Evolutionary conservation across 2,888 invertebrate species (phyloP), one percentile per base, ranked within the genome.

Genomic region (Margaritifera margaritifera): DNA sequence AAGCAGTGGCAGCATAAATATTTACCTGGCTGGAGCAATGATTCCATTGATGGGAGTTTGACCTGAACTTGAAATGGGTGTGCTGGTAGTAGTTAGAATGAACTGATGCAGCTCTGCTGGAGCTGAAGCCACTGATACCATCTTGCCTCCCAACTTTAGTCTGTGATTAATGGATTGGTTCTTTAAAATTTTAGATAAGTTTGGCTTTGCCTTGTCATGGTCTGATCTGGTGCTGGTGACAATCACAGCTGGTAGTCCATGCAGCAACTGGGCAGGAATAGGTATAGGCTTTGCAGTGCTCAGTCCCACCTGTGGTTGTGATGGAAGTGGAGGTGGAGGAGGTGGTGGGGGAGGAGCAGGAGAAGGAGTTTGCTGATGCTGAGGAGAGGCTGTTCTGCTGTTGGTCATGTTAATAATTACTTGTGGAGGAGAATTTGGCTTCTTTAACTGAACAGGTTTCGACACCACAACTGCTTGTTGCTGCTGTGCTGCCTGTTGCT

Each of bases 231-330:
- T 76, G 54, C 72, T 79, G 42, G 81, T 74, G 19, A 82, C 75
- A 62, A 82, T 78, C 20, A 82, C 75, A 50, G 80, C 74, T 20
- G 78, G 79, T 31, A 80, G 58, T 18, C 79, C 77, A 58, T 80
- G 81, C 20, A 81, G 68, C 60, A 81, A 64, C 27, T 79, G 80
- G 27, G 80, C 77, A 22, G 82, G 80, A 60, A 84, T 80, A 66
- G 79, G 83, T 52, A 83, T 80, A 62, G 80, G 76, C 61, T 81
- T 82, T 66, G 77, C 69, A 51, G 72, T 73, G 42, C 15, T 63
- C 53, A 22, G 31, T 53, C 24, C 42, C 19, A 51, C 51, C 50
- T 51, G 60, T 25, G 51, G 22, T 25, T 62, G 67, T n/a, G 67
- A 51, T 20, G 67, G 67, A 27, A 68, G 54, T 59, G 60, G 65